Evolutionary conservation across 2,113 vertebrate genomes (phyloP).

Genomic region (Castor canadensis): DNA sequence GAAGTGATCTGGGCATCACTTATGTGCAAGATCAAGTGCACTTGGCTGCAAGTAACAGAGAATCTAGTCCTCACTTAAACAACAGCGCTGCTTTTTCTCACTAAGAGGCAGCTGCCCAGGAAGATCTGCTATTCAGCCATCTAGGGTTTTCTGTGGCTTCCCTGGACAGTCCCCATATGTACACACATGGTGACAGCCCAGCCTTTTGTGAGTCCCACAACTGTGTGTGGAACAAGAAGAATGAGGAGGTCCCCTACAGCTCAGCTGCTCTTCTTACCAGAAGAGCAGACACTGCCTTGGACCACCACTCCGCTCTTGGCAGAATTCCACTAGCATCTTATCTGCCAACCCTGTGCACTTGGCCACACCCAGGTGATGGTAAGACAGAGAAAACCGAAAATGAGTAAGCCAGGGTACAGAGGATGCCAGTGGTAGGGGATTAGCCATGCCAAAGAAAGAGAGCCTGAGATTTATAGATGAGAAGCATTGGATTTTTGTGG

Average conservation of each 20-base stretch:
- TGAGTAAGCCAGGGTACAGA: background rate
- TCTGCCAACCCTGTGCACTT: background rate
- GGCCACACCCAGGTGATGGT: background rate
- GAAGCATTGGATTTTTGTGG: background rate
- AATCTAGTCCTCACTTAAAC: background rate
- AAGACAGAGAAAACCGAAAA: background rate
- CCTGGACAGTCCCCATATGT: accelerated
- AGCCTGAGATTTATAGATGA: background rate
- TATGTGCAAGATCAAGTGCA: accelerated
- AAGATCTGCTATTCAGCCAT: accelerated
- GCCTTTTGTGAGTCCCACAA: background rate
- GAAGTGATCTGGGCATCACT: background rate
- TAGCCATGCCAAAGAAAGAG: background rate
- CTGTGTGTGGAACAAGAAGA: accelerated
- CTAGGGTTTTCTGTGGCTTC: background rate
- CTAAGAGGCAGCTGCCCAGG: background rate
- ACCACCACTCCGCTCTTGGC: background rate
- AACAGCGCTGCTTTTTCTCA: background rate
- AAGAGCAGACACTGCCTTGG: background rate
- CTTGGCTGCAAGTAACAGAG: background rate
- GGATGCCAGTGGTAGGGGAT: accelerated
- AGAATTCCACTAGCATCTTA: background rate
- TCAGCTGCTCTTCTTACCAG: background rate
- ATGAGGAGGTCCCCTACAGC: accelerated
- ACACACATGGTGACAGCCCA: accelerated